phyloP scores from a whole-genome alignment of 2,113 vertebrate genomes.

The Tachycineta bicolor region DNA sequence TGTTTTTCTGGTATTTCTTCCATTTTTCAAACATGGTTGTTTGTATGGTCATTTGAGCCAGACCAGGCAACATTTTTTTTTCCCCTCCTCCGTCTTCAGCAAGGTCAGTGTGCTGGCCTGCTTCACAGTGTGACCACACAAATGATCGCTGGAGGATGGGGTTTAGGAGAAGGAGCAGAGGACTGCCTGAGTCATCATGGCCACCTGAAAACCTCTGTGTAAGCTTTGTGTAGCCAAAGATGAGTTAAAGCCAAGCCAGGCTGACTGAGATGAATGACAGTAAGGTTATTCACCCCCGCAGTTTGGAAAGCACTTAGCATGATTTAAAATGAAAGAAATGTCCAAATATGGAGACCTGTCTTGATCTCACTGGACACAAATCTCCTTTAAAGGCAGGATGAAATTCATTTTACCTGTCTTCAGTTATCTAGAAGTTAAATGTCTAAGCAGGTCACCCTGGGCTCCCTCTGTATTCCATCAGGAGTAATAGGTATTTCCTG shows the following conservation, averaged over 20 bases:
- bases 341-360: slow-evolving; percentile 21
- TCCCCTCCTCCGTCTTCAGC: neutral
- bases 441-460: neutral
- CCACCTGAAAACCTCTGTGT: neutral
- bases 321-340: slow-evolving; percentile 51
- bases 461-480: neutral
- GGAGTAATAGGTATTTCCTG: slow-evolving; percentile 29
- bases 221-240: neutral
- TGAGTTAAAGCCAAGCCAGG: neutral
- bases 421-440: slow-evolving; percentile 23
- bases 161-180: neutral
- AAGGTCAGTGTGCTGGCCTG: neutral
- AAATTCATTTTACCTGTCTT: slow-evolving; percentile 38
- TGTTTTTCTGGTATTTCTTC: neutral
- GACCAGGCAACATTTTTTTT: neutral
- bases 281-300: neutral
- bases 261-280: neutral
- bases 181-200: neutral
- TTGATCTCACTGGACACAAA: slow-evolving; percentile 45
- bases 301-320: slow-evolving; percentile 14
- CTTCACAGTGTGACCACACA: neutral
- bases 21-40: neutral
- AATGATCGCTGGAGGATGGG: neutral
- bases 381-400: slow-evolving; percentile 36
- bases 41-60: neutral